Percentiles rank a stretch among this genome's conserved stretches.
Evolutionary conservation across 2,888 invertebrate species (phyloP).

Genomic region (Sycophila texana): DNA sequence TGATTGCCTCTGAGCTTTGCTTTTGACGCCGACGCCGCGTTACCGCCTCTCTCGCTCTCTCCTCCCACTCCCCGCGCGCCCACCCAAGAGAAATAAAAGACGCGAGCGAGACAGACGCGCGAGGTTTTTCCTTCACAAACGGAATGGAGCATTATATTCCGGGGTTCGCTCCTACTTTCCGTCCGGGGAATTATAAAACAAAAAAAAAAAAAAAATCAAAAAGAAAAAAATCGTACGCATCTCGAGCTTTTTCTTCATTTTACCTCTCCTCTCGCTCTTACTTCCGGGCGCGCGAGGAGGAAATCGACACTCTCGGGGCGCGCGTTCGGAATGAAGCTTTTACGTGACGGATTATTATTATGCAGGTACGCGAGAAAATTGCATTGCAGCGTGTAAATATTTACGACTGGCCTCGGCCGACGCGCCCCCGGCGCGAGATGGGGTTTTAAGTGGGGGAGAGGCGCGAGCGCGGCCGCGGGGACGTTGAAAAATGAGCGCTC

Average conservation of each 20-base stretch:
- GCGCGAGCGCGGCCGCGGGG: not conserved
- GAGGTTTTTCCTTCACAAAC: not conserved
- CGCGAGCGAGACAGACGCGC: slow-evolving; percentile 4
- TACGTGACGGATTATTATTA: slow-evolving; percentile 35
- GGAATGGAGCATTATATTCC: slow-evolving; percentile 12
- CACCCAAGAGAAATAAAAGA: not conserved
- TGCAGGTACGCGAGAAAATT: slow-evolving; percentile 22
- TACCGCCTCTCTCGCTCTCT: not conserved
- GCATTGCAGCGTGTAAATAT: slow-evolving; percentile 44
- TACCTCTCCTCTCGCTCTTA: too few species aligned
- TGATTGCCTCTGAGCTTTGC: slow-evolving; percentile 76
- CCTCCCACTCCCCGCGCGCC: not conserved
- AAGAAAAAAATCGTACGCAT: not conserved
- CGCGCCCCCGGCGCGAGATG: slow-evolving; percentile 11
- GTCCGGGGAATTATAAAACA: too few species aligned
- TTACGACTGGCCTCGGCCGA: slow-evolving; percentile 18
- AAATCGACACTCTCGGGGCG: not conserved
- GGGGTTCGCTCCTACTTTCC: not conserved
- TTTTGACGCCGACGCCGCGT: slow-evolving; percentile 68
- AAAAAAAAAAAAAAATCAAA: not conserved
- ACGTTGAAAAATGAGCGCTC: slow-evolving; percentile 47
- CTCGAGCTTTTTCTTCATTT: too few species aligned
- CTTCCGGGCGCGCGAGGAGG: too few species aligned
- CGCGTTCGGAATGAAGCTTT: slow-evolving; percentile 28
- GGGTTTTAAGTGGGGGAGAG: slow-evolving; percentile 26